A percentile compares a stretch with the other conserved stretches of the same genome.
These are phyloP conservation scores for Physocephala rufipes DNA, from an alignment of 2,888 invertebrate genomes.

Conservation along the genomic window DNA sequence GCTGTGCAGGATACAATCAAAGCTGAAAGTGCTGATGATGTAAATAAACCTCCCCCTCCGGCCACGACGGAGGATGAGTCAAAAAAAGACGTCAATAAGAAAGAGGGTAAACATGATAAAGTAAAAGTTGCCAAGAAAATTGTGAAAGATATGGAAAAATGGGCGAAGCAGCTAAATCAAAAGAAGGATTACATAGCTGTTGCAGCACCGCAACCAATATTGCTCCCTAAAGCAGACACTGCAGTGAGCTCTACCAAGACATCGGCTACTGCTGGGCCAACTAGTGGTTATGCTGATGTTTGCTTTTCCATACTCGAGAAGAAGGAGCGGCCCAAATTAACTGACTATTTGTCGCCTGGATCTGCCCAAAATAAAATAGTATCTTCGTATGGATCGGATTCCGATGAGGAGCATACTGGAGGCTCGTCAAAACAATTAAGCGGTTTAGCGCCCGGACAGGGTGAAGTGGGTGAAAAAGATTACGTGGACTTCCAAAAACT, in stretches of 20 bases:
- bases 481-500: slow-evolving; percentile 88
- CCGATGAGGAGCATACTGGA: slow-evolving; percentile 62
- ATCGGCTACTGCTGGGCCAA: slow-evolving; percentile 34
- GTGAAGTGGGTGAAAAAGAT: slow-evolving; percentile 73
- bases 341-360: slow-evolving; percentile 58
- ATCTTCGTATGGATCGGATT: slow-evolving; percentile 78
- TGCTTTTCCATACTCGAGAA: slow-evolving; percentile 93
- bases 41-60: slow-evolving; percentile 33
- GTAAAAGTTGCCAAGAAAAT: slow-evolving; percentile 98
- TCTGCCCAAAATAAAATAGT: slow-evolving; percentile 69
- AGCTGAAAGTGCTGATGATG: slow-evolving; percentile 43
- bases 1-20: slow-evolving; percentile 54
- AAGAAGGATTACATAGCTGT: slow-evolving; percentile 78
- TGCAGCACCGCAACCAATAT: slow-evolving; percentile 60
- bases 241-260: slow-evolving; percentile 33
- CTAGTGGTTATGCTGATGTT: slow-evolving; percentile 84
- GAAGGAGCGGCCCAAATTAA: slow-evolving; percentile 67
- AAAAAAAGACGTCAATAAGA: slow-evolving; percentile 59
- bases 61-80: slow-evolving; percentile 47
- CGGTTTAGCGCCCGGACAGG: slow-evolving; percentile 49
- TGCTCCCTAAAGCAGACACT: slow-evolving; percentile 51
- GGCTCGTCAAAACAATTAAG: slow-evolving; percentile 56
- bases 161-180: slow-evolving; percentile 97
- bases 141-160: slow-evolving; percentile 85
- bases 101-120: slow-evolving; percentile 88